Evolutionary conservation across 2,888 invertebrate genomes (phyloP).

Genomic region (Macrophya alboannulata): DNA sequence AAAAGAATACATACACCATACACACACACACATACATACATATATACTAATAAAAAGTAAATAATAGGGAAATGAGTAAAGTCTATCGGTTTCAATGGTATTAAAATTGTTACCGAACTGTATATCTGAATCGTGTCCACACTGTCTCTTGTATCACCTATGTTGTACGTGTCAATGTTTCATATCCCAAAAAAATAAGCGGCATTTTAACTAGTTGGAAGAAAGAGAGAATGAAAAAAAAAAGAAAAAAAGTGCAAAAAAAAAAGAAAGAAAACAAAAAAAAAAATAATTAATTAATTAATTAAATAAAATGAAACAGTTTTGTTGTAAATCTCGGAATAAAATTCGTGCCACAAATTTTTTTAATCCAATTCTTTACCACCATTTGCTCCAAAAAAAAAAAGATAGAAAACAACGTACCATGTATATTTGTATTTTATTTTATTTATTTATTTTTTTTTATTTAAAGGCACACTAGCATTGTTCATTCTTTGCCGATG

Average conservation of each 20-base stretch:
- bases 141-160: conserved; percentile 79
- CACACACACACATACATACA: conserved; percentile 15
- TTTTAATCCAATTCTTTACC: conserved; percentile 65
- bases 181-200: conserved; percentile 75
- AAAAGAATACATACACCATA: background rate
- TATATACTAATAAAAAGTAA: conserved; percentile 51
- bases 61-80: conserved; percentile 62
- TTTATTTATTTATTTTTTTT: conserved; percentile 54
- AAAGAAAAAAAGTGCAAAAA: background rate
- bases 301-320: conserved; percentile 60
- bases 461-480: background rate
- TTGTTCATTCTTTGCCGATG: background rate
- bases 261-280: background rate
- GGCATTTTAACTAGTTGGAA: conserved; percentile 77
- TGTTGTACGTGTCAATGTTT: conserved; percentile 80
- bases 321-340: conserved; percentile 79
- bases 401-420: conserved; percentile 48
- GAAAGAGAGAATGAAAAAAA: conserved; percentile 25
- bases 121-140: conserved; percentile 77
- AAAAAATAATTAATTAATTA: background rate
- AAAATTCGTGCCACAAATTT: conserved; percentile 78
- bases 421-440: conserved; percentile 60
- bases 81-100: conserved; percentile 65
- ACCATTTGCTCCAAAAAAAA: conserved; percentile 58
- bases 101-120: conserved; percentile 65